These are phyloP conservation scores for Chelidonichthys spinosus DNA, from an alignment of 2,797 vertebrate genomes.

Conservation along the genomic window DNA sequence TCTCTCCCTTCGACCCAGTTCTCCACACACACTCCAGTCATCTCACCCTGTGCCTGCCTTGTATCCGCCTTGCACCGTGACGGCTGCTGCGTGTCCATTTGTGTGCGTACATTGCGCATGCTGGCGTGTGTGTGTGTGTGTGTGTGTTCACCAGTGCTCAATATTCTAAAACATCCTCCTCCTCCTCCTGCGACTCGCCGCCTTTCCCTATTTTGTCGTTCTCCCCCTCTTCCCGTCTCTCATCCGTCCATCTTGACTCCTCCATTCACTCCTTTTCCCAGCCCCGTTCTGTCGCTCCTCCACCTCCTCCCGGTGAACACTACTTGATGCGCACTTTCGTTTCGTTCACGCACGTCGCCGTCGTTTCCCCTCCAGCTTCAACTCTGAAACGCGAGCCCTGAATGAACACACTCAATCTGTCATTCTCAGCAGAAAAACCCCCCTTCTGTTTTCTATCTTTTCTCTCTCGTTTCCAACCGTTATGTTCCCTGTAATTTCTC, in stretches of 20 bases:
- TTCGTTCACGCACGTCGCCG: background rate
- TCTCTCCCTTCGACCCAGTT: conserved; percentile 72
- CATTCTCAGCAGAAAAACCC: conserved; percentile 38
- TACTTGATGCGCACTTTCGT: conserved; percentile 65
- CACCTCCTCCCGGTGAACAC: conserved; percentile 34
- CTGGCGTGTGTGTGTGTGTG: conserved; percentile 20
- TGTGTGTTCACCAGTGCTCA: conserved; percentile 48
- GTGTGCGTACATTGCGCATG: conserved; percentile 42
- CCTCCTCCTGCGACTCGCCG: conserved; percentile 28
- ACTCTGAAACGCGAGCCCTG: conserved; percentile 39
- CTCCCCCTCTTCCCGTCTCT: conserved; percentile 34
- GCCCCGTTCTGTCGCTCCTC: conserved; percentile 28
- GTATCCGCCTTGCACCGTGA: conserved; percentile 60
- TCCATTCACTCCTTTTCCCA: conserved; percentile 48
- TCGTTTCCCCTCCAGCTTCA: conserved; percentile 3
- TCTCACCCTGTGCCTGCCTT: conserved; percentile 62
- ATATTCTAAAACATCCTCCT: conserved; percentile 45
- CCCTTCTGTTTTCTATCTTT: conserved; percentile 39
- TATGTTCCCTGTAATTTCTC: conserved; percentile 66
- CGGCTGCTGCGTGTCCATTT: conserved; percentile 43
- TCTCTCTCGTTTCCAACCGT: conserved; percentile 49
- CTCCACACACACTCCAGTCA: conserved; percentile 64
- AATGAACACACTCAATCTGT: conserved; percentile 32
- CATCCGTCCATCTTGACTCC: conserved; percentile 61
- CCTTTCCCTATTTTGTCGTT: conserved; percentile 43